phyloP scores from a whole-genome alignment of 2,797 vertebrate species.

The Sardinella longiceps region DNA sequence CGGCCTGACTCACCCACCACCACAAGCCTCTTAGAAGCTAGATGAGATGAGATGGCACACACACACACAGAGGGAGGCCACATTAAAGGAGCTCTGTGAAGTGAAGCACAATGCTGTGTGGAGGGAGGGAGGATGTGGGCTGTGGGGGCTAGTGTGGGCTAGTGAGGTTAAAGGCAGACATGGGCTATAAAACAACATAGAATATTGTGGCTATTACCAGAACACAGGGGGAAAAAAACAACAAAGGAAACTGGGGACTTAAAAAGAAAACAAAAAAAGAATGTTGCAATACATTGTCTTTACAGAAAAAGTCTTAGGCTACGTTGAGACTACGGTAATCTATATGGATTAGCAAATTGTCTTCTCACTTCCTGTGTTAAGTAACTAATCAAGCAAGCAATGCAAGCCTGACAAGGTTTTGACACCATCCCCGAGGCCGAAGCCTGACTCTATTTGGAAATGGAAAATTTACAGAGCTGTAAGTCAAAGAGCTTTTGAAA shows the following conservation, averaged over 20 bases:
- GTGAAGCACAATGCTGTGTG: neutral
- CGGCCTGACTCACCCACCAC: neutral
- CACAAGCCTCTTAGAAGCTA: conserved; percentile 13
- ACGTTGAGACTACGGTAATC: no score
- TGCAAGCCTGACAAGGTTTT: neutral
- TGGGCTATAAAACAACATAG: neutral
- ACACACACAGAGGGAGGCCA: neutral
- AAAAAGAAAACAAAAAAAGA: neutral
- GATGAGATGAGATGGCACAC: no score
- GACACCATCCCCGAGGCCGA: neutral
- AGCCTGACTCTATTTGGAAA: neutral
- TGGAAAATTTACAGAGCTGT: conserved; percentile 2
- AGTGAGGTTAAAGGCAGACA: neutral
- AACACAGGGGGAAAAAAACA: neutral
- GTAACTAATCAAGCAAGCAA: neutral
- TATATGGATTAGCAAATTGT: neutral
- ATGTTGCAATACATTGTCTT: neutral
- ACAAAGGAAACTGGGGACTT: neutral
- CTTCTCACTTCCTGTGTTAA: neutral
- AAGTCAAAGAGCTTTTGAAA: neutral
- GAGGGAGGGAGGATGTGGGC: neutral
- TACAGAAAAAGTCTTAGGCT: neutral
- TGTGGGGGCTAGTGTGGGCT: neutral
- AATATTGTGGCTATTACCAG: neutral
- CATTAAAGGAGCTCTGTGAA: conserved; percentile 8